Evolutionary conservation across 1,140 invertebrate species (phyloP).

Genomic region (Oreohelix idahoensis): DNA sequence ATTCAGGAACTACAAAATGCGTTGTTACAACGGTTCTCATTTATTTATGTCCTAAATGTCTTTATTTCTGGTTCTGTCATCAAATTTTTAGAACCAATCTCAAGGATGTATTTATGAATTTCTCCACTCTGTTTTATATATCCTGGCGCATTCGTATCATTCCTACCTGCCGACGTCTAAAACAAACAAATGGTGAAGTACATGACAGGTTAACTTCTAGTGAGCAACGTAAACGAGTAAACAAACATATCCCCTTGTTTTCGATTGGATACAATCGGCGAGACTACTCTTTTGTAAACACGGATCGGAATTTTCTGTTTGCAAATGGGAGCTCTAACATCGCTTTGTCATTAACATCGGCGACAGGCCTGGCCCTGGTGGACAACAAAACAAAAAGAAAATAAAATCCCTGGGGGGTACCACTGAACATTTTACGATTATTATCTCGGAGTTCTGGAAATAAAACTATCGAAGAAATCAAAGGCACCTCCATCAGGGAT

Average conservation of each 20-base stretch:
- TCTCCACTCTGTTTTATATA: too few species aligned
- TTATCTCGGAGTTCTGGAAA: background rate
- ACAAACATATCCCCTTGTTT: background rate
- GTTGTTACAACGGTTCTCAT: too few species aligned
- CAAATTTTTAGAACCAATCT: too few species aligned
- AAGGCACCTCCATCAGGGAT: background rate
- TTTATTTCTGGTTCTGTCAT: too few species aligned
- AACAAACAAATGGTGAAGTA: slow-evolving; percentile 8
- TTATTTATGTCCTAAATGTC: too few species aligned
- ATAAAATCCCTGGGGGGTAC: background rate
- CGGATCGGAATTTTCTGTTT: background rate
- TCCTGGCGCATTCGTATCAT: too few species aligned
- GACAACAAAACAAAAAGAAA: background rate
- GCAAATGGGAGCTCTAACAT: background rate
- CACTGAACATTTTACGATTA: background rate
- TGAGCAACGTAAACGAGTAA: background rate
- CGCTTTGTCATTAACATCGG: background rate
- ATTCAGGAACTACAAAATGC: too few species aligned
- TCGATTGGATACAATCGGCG: background rate
- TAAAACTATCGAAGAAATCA: background rate
- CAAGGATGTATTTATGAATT: too few species aligned
- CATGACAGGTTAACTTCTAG: background rate
- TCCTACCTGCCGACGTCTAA: too few species aligned
- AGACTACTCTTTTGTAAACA: background rate
- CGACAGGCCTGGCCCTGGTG: background rate